Evolutionary conservation across 2,113 vertebrate species (phyloP), one percentile per base, ranked within the genome.

Genomic region (Stigmatopora argus): DNA sequence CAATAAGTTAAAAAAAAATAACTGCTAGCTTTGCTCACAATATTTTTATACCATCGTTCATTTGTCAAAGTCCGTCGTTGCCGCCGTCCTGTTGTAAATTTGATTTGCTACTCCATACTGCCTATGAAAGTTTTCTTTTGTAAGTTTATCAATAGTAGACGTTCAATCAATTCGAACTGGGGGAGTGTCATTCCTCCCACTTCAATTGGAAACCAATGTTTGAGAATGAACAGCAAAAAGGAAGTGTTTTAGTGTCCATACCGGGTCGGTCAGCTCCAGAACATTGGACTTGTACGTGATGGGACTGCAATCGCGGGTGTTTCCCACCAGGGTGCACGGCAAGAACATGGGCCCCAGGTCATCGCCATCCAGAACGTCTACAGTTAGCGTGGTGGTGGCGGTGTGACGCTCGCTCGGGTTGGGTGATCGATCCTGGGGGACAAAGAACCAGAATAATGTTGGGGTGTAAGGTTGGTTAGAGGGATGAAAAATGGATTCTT

Each of bases 261-360:
- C 97, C 52, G 94, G 95, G 45, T 93, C 90, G 0, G 90, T 93
- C 61, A 98, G 84, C 72, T 98, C 96, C 41, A 94, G 93, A 15
- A 99, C 80, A 59, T 86, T 91, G 1, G 96, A 94, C 71, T 86
- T 91, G 69, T 98, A 99, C 7, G 90, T 95, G 73, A 97, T 85
- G 15, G 97, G 97, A 31, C 91, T 93, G 55, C 97, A 99, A 77
- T 99, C 96, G 0, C 90, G 92, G 0, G 94, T 98, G 34, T 93
- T 95, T 72, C 89, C 92, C 67, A 99, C 94, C 6, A 94, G 86
- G 0, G 90, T 87, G 64, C 97, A 99, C 3, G 97, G 96, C 26
- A 99, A 92, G 73, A 99, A 99, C 93, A 97, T 91, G 0, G 97
- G 97, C 9, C 97, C 97, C 85, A 99, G 61, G 75, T 99, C 97